Evolutionary conservation across 2,797 vertebrate genomes (phyloP), one percentile per base, ranked within the genome.

Genomic region (Pteropus rufus): DNA sequence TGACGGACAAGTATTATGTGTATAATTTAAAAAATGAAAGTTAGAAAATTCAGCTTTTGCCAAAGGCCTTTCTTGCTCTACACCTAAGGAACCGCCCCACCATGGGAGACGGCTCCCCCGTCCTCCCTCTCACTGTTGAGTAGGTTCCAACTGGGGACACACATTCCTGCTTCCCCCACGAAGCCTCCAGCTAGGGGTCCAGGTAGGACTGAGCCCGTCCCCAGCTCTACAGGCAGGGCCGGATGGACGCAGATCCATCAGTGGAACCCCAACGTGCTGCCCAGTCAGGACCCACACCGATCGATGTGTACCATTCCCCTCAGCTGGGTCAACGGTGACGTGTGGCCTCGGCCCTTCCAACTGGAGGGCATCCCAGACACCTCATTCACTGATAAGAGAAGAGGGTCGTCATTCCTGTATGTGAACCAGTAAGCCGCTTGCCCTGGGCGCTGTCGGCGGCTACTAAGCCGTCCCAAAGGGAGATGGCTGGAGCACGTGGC

Each of bases 281-380:
- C 24, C 36, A 46, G 3, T 21, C 24, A 21, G 31, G 44, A 21
- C 67, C 10, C 7, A n/a, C 24, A 29, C 18, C 2, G 1, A 16
- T 4, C 9, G 1, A 0, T 6, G 26, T 26, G 19, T 10, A 39
- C 1, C 34, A 1, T 4, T 39, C 23, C 34, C 39, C 46, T 31
- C 4, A 0, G 3, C 8, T 1, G 39, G 24, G 1, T 58, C 69
- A 3, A 0, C 0, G 12, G 64, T 3, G 11, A 3, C 29, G 1
- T 4, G 41, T 8, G 49, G 29, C 46, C 85, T 29, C 5, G 15
- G 21, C 14, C 39, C 56, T 19, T 26, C 31, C 70, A 7, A 0
- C 0, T 9, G 52, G 62, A 67, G 49, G 36, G 26, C 10, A 21
- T 8, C 77, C 31, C 49, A 29, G 64, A 11, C 14, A 1, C 11